phyloP scores from a whole-genome alignment of 2,797 vertebrate genomes.

The Amblyraja radiata region DNA sequence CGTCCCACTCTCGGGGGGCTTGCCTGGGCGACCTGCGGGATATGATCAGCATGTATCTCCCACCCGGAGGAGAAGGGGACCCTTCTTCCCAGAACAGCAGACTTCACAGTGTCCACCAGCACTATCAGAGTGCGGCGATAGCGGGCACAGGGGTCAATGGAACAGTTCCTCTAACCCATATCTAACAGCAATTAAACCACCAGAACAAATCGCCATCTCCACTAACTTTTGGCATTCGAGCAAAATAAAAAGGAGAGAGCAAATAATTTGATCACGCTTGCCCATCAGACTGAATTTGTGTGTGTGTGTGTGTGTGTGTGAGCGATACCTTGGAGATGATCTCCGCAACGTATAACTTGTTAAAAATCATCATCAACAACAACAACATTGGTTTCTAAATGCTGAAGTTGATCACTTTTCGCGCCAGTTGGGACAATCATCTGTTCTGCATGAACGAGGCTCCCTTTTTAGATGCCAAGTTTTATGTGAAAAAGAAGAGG shows the following conservation, averaged over 20 bases:
- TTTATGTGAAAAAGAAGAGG: not conserved
- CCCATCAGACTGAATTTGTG: not conserved
- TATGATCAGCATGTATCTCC: conserved; percentile 99
- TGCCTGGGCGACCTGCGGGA: conserved; percentile 96
- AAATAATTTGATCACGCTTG: not conserved
- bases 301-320: not conserved
- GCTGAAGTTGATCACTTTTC: conserved; percentile 9
- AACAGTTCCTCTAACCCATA: conserved; percentile 96
- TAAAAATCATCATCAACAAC: not conserved
- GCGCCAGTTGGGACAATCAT: conserved; percentile 24
- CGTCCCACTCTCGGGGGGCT: conserved; percentile 89
- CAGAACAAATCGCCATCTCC: not conserved
- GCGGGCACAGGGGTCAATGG: conserved; percentile 83
- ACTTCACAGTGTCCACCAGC: conserved; percentile 93
- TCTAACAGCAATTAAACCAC: conserved; percentile 56
- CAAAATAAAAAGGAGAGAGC: not conserved
- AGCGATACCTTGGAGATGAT: not conserved
- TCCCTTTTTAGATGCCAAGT: conserved; percentile 29
- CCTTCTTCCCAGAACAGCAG: conserved; percentile 78
- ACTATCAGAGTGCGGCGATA: conserved; percentile 76
- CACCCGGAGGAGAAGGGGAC: conserved; percentile 87
- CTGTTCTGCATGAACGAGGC: conserved; percentile 9
- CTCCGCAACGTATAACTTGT: not conserved
- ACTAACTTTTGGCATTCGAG: not conserved
- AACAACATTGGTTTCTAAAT: conserved; percentile 25